Conservation (phyloP, 2,113 vertebrate genomes). For the Antennarius striatus region DNA sequence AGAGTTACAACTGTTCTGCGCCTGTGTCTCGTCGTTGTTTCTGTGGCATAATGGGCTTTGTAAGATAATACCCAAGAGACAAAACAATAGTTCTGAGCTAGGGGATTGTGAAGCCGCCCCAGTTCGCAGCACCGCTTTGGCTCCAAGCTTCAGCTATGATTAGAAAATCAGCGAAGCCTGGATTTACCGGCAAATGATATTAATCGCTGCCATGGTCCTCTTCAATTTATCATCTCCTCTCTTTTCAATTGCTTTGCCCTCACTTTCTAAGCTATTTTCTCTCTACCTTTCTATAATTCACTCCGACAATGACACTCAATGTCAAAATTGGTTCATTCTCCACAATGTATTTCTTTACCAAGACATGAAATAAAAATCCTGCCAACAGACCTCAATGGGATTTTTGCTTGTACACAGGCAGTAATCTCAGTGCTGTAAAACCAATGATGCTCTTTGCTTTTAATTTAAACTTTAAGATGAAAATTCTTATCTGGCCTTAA, state of each 20-base stretch:
- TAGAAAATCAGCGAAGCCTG: slow-evolving; percentile 64
- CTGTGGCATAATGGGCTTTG: slow-evolving; percentile 77
- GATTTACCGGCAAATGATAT: slow-evolving; percentile 71
- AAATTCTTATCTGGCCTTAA: too few species aligned
- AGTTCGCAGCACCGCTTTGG: slow-evolving; percentile 59
- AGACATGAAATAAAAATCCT: not conserved
- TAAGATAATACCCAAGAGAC: slow-evolving; percentile 81
- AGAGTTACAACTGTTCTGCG: slow-evolving; percentile 53
- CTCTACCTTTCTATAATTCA: slow-evolving; percentile 25
- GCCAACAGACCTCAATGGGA: not conserved
- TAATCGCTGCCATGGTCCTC: slow-evolving; percentile 53
- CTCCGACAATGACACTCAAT: slow-evolving; percentile 20
- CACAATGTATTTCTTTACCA: slow-evolving; percentile 10
- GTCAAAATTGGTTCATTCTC: slow-evolving; percentile 25
- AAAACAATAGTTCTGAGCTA: slow-evolving; percentile 70
- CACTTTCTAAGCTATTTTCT: slow-evolving; percentile 43
- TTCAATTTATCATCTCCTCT: slow-evolving; percentile 42
- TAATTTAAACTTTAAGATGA: too few species aligned
- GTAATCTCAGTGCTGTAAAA: not conserved
- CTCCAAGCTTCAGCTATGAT: slow-evolving; percentile 56
- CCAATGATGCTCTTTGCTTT: too few species aligned
- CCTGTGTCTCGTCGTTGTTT: slow-evolving; percentile 68
- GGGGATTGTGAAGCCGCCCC: slow-evolving; percentile 73
- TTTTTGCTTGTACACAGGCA: not conserved
- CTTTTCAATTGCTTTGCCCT: slow-evolving; percentile 43